A percentile compares a stretch with the other conserved stretches of the same genome.
phyloP scores from a whole-genome alignment of 2,888 invertebrate genomes.

The Ischnus inquisitorius region DNA sequence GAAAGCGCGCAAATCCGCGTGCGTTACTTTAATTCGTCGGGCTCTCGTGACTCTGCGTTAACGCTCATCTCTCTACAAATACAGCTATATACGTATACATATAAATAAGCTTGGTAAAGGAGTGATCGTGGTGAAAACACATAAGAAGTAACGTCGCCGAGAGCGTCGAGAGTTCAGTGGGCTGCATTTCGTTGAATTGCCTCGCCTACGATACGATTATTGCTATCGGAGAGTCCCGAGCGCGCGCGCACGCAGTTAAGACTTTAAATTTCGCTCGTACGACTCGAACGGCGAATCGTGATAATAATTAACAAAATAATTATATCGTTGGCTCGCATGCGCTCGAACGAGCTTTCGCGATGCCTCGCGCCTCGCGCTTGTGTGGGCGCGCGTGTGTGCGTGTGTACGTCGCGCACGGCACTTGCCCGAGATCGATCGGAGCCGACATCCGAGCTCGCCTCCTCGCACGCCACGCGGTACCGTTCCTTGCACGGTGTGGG shows the following conservation, averaged over 20 bases:
- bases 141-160: conserved; percentile 60
- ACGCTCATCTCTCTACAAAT: not conserved
- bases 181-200: conserved; percentile 57
- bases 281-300: conserved; percentile 49
- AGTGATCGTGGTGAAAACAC: conserved; percentile 44
- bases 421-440: conserved; percentile 36
- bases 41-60: conserved; percentile 12
- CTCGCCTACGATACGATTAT: conserved; percentile 68
- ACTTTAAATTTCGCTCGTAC: conserved; percentile 48
- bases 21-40: conserved; percentile 39
- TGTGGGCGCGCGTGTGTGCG: not conserved
- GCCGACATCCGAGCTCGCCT: conserved; percentile 23
- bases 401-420: conserved; percentile 3
- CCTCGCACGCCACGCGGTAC: conserved; percentile 24
- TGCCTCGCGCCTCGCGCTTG: not conserved
- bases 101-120: conserved; percentile 1
- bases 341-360: conserved; percentile 9
- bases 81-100: not conserved
- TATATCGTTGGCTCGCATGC: conserved; percentile 68
- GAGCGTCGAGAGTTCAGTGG: conserved; percentile 52
- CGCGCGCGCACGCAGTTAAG: not conserved
- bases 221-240: conserved; percentile 47
- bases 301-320: conserved; percentile 71
- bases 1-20: conserved; percentile 38
- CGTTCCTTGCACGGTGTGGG: conserved; percentile 10